Evolutionary conservation across 2,113 vertebrate genomes (phyloP).

Genomic region (Nerophis lumbriciformis): DNA sequence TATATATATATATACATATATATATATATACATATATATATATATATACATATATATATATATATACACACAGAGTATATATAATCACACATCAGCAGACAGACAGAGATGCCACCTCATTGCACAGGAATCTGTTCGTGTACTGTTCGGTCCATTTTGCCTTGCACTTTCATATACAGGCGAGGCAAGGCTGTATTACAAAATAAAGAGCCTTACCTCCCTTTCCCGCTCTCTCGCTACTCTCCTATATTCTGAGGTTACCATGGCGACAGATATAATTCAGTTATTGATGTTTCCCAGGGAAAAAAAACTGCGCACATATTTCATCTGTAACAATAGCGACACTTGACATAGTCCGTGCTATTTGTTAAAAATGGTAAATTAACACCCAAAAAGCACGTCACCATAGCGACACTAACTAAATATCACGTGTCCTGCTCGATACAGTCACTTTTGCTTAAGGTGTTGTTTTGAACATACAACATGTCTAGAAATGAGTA

Average conservation of each 20-base stretch:
- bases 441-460: too few species aligned
- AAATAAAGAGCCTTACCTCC: too few species aligned
- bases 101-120: slow-evolving; percentile 1
- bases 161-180: slow-evolving; percentile 45
- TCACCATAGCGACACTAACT: slow-evolving; percentile 64
- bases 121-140: slow-evolving; percentile 8
- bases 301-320: slow-evolving; percentile 54
- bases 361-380: slow-evolving; percentile 49
- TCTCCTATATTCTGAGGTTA: slow-evolving; percentile 56
- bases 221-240: neutral
- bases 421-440: neutral
- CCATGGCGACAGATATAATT: slow-evolving; percentile 71
- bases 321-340: slow-evolving; percentile 68
- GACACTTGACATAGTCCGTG: slow-evolving; percentile 66
- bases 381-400: slow-evolving; percentile 34
- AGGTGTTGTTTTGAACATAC: too few species aligned
- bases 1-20: too few species aligned
- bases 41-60: too few species aligned
- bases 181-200: slow-evolving; percentile 46
- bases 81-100: neutral
- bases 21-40: too few species aligned
- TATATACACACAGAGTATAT: too few species aligned
- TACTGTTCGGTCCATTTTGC: slow-evolving; percentile 14
- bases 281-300: slow-evolving; percentile 67
- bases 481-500: too few species aligned